Percentiles rank a stretch among this genome's conserved stretches.
These are phyloP conservation scores for Maconellicoccus hirsutus DNA, from an alignment of 1,140 invertebrate genomes.

Conservation along the genomic window DNA sequence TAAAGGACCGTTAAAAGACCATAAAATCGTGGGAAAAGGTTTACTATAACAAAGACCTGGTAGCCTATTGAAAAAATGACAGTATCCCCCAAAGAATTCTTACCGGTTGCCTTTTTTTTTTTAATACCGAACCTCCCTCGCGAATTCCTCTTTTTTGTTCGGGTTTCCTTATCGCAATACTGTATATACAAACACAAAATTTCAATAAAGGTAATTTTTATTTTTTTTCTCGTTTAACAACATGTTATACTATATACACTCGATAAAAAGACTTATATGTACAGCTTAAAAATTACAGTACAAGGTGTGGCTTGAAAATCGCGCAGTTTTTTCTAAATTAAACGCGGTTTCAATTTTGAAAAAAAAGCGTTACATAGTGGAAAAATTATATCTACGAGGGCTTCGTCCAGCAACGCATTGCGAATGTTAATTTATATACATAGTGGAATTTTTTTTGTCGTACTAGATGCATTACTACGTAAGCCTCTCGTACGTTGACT, in stretches of 20 bases:
- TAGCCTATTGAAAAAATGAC: conserved; percentile 2
- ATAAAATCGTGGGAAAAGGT: conserved; percentile 8
- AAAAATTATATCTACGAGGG: neutral
- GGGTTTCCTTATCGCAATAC: neutral
- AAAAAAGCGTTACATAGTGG: neutral
- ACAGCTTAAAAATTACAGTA: neutral
- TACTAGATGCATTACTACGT: neutral
- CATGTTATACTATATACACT: neutral
- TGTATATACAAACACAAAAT: neutral
- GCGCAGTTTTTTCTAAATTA: neutral
- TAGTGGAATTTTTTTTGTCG: neutral
- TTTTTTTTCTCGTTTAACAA: neutral
- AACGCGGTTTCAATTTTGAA: neutral
- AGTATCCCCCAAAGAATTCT: neutral
- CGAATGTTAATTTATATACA: conserved; percentile 5
- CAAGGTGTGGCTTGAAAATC: neutral
- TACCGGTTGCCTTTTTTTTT: neutral
- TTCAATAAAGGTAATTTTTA: neutral
- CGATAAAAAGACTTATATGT: neutral
- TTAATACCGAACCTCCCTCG: neutral
- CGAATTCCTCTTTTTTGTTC: neutral
- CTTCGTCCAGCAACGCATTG: neutral
- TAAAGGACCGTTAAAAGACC: conserved; percentile 7
- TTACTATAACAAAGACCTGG: conserved; percentile 4
- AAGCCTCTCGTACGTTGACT: neutral